These are phyloP conservation scores for Molanna angustata DNA, from an alignment of 2,888 invertebrate species.

Conservation along the genomic window DNA sequence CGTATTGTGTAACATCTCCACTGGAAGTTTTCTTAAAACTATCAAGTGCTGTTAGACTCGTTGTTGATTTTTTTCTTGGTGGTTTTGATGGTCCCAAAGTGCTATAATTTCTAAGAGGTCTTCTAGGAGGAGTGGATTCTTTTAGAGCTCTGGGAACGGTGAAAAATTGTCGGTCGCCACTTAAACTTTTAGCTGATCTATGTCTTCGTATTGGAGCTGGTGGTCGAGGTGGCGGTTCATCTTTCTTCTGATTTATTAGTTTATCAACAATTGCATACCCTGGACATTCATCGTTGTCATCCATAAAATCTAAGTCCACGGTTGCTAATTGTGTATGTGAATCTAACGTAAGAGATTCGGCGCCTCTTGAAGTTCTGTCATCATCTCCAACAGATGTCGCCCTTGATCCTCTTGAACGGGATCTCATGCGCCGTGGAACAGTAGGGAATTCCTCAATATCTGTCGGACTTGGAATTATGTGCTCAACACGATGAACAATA, in stretches of 20 bases:
- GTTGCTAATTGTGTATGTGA: constrained; percentile 43
- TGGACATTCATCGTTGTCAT: constrained; percentile 50
- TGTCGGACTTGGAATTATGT: constrained; percentile 52
- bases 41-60: constrained; percentile 53
- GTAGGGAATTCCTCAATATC: constrained; percentile 58
- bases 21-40: constrained; percentile 50
- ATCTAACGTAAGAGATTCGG: constrained; percentile 62
- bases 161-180: constrained; percentile 61
- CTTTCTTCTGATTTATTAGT: constrained; percentile 42
- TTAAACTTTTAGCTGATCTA: constrained; percentile 54
- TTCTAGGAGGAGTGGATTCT: constrained; percentile 51
- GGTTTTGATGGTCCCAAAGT: constrained; percentile 59
- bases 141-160: constrained; percentile 59
- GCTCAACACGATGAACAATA: constrained; percentile 64
- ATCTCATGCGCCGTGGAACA: constrained; percentile 52
- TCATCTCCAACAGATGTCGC: constrained; percentile 62
- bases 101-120: constrained; percentile 60
- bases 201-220: constrained; percentile 59
- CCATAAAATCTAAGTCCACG: constrained; percentile 42
- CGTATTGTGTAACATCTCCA: constrained; percentile 56
- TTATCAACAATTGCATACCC: constrained; percentile 81
- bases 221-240: constrained; percentile 55
- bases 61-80: constrained; percentile 60
- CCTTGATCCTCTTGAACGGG: constrained; percentile 57
- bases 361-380: constrained; percentile 68